Conservation (phyloP, 2,888 invertebrate genomes). For the Embidobia sp. region DNA sequence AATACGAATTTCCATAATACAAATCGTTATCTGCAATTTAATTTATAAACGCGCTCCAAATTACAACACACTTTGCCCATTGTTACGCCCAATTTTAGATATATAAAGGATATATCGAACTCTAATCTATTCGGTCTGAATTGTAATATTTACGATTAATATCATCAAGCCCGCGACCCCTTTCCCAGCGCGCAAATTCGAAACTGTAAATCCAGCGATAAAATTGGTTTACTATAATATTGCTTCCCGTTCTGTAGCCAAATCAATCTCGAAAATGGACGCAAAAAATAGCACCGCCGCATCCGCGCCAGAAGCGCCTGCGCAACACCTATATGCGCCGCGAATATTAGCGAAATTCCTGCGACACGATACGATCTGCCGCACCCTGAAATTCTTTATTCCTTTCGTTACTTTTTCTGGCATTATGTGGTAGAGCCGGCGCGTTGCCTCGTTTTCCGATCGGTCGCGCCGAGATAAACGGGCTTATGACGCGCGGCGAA, state of each 20-base stretch:
- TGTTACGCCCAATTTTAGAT: background rate
- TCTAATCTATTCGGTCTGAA: slow-evolving; percentile 4
- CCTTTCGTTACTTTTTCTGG: slow-evolving; percentile 55
- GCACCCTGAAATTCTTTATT: slow-evolving; percentile 59
- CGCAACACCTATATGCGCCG: slow-evolving; percentile 26
- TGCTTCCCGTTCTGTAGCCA: slow-evolving; percentile 1
- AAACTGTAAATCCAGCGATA: background rate
- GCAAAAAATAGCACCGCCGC: slow-evolving; percentile 9
- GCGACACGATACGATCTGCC: slow-evolving; percentile 63
- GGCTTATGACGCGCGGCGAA: no score
- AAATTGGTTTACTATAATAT: slow-evolving; percentile 5
- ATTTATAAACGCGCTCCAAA: background rate
- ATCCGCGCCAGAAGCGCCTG: slow-evolving; percentile 22
- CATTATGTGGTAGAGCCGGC: slow-evolving; percentile 54
- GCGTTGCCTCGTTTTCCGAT: slow-evolving; percentile 27
- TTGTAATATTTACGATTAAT: slow-evolving; percentile 26
- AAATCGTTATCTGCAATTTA: background rate
- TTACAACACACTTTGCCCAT: background rate
- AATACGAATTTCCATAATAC: no score
- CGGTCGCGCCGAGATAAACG: no score
- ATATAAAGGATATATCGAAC: background rate
- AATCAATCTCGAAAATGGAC: slow-evolving; percentile 34
- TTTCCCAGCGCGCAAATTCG: background rate
- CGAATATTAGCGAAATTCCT: slow-evolving; percentile 61
- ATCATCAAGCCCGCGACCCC: slow-evolving; percentile 6